Evolutionary conservation across 2,888 invertebrate species (phyloP), one percentile per base, ranked within the genome.

Genomic region (Synergus itoensis): DNA sequence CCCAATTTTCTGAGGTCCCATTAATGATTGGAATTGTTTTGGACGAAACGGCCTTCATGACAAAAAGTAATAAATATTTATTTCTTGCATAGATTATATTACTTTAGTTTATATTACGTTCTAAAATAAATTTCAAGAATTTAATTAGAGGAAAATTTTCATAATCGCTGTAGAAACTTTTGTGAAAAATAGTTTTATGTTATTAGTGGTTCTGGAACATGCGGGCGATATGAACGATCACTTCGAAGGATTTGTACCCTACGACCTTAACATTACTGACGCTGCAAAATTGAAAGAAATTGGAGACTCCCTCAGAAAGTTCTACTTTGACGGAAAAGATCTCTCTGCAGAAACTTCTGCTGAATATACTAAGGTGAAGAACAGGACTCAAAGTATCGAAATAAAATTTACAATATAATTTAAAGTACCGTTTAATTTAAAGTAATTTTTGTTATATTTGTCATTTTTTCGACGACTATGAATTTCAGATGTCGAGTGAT

Each of bases 251-350:
- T 89, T 91, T 64, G 40, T 92, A 40, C 91, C 92, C 16, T 69
- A 81, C 16, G 88, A 90, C 77, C 80, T 91, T 77, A 91, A 92
- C 64, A 79, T 89, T 8, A 91, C 91, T 16, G 89, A 90, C 80
- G 21, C 83, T 43, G 81, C 57, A 0, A 79, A 80, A 40, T 80
- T 63, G 45, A 87, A 85, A 57, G 81, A 84, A 69, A 48, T 87
- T 14, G 87, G 86, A 3, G 84, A 89, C 48, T 81, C 84, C 12
- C 76, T 91, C 4, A 90, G 84, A 53, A 86, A 86, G 28, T 91
- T 89, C 78, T 91, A 91, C 78, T 88, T 90, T 16, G 81, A 86
- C 1, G 89, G 89, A 45, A 90, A 91, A 81, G 79, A 84, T 62
- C 82, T 90, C 14, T 87, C 89, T 9, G 81, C 79, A 36, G 87